Base-by-base conservation (phyloP, 2,888 invertebrate species). In the Coenonympha glycerion region DNA sequence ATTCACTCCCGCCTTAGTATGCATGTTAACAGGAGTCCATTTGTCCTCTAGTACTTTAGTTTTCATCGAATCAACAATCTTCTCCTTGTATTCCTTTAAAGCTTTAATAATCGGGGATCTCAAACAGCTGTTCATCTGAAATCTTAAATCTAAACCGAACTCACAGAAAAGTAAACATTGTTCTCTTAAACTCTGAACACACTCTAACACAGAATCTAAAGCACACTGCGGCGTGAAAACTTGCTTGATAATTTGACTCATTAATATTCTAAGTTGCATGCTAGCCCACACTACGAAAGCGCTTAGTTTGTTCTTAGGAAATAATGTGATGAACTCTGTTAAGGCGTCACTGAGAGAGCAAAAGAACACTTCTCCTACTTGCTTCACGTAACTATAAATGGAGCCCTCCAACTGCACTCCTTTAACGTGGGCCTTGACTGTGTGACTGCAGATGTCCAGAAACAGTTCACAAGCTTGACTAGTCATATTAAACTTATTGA, bases 201-300 rank as follows among this genome's bases (percentile, higher is more conserved):
- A 96, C 71, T 95, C 95, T 4, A 96, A 92, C 47, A 97, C 90
- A 1, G 92, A 92, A 56, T 94, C 92, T 64, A 97, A 81, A 6
- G 93, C 91, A 47, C 95, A 93, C 78, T 97, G 96, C 4, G 96
- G 95, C 61, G 94, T 93, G 70, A 98, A 95, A 41, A 97, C 92
- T 79, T 97, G 95, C 68, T 95, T 94, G 45, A 93, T 92, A 63
- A 95, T 89, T 79, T 95, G 94, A 61, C 92, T 91, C 63, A 93
- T 93, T 68, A 96, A 90, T 64, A 92, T 89, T 64, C 92, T 92
- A 50, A 95, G 83, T 81, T 96, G 95, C 58, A 91, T 90, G 67
- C 95, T 95, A 59, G 95, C 93, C 98, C 98, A 98, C 3, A 97
- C 94, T 56, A 97, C 91, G 60, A 97, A 92, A 47, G 87, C 87